Evolutionary conservation across 64 coral and sea anemone species (phyloP), one percentile per base, ranked within the genome.

Genomic region (Stichodactyla helianthus): DNA sequence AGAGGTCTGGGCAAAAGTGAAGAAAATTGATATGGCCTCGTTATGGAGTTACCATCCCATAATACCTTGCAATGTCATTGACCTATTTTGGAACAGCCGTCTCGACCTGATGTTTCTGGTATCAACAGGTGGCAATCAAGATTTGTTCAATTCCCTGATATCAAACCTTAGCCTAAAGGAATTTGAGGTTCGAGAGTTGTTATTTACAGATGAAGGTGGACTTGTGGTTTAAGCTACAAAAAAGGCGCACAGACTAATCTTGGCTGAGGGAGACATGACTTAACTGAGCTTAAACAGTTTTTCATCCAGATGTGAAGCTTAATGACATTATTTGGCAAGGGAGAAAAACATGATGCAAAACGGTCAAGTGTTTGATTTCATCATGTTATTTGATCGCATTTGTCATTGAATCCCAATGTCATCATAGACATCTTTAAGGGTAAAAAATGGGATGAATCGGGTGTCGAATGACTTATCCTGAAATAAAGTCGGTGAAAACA

Each of bases 21-120:
- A 44, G 4, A 44, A 44, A 44, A 44, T 44, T 44, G 4, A 44
- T 44, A 44, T 58, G 55, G 55, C 55, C 55, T 58, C 55, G 55
- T 11, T 58, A 58, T 58, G 55, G 14, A 11, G 8, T 31, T 13
- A 1, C 5, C n/a, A 74, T 74, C 68, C 68, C n/a, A 74, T 13
- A 31, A 74, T 74, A 35, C 68, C 25, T 31, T 74, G 22, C 68
- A 74, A 31, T 4, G 22, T 14, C 25, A 11, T 27, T 74, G 8
- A 74, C 26, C 25, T 74, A 74, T 27, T 74, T 28, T 74, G 68
- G 26, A 74, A 31, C 27, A 74, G 7, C 27, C 10, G 68, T 74
- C 68, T 74, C 68, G 68, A 68, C 63, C 6, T 68, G 63, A 35
- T 74, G 68, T 74, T 65, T 74, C 68, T 74, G 68, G 68, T 74